Conservation (phyloP, 2,888 invertebrate species). For the Timandra comae region DNA sequence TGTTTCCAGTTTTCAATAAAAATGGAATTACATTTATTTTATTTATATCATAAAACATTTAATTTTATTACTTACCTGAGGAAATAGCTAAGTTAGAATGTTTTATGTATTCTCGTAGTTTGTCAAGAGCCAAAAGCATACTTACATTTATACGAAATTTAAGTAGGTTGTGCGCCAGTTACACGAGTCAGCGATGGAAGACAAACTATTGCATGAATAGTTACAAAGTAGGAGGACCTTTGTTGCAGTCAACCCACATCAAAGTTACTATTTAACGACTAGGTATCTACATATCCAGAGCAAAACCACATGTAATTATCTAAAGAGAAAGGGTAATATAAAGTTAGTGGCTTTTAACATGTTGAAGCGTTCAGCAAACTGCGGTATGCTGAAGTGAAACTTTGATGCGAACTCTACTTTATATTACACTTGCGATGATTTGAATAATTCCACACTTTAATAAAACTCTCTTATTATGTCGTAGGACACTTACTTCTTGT, state of each 20-base stretch:
- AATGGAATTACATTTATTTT: no score
- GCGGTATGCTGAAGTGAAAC: slow-evolving; percentile 49
- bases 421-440: slow-evolving; percentile 40
- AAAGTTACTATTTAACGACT: slow-evolving; percentile 21
- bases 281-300: slow-evolving; percentile 18
- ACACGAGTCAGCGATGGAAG: slow-evolving; percentile 7
- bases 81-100: no score
- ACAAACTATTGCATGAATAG: slow-evolving; percentile 13
- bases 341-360: slow-evolving; percentile 64
- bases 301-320: slow-evolving; percentile 48
- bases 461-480: slow-evolving; percentile 9
- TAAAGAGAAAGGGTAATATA: slow-evolving; percentile 52
- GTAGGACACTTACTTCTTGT: no score
- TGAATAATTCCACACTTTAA: slow-evolving; percentile 34
- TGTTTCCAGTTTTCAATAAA: neutral
- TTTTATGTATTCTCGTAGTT: no score
- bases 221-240: slow-evolving; percentile 19
- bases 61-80: no score
- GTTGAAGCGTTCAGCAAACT: slow-evolving; percentile 61
- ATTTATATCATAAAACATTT: no score
- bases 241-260: slow-evolving; percentile 15
- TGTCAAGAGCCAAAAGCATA: no score
- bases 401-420: slow-evolving; percentile 49
- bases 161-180: slow-evolving; percentile 1
- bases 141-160: no score